A percentile compares a stretch with the other conserved stretches of the same genome.
Conservation (phyloP, 2,113 vertebrate species). For the Haliaeetus leucogaster region DNA sequence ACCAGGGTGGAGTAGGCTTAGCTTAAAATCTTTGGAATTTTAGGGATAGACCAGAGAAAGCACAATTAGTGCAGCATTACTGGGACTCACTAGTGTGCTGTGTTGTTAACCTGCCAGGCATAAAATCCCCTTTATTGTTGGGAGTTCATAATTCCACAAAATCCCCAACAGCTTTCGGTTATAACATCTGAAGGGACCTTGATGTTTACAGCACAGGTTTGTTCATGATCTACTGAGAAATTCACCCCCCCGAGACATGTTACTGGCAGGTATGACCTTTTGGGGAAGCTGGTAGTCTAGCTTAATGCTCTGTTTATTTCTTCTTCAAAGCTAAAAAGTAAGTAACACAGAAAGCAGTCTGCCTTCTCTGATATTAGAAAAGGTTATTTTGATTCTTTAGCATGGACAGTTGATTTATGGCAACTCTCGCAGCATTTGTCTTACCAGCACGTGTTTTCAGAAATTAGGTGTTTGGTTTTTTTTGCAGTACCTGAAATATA, state of each 20-base stretch:
- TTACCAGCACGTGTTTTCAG: neutral
- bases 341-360: neutral
- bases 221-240: neutral
- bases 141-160: neutral
- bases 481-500: neutral
- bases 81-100: neutral
- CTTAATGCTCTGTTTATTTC: neutral
- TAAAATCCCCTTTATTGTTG: neutral
- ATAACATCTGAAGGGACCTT: constrained; percentile 16
- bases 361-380: neutral
- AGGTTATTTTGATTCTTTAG: neutral
- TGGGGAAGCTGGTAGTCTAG: neutral
- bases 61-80: neutral
- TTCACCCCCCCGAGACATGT: neutral
- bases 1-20: neutral
- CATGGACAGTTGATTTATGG: neutral
- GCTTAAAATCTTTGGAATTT: constrained; percentile 20
- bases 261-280: constrained; percentile 28
- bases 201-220: neutral
- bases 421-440: neutral
- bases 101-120: neutral
- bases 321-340: constrained; percentile 11
- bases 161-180: neutral
- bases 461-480: fast-evolving
- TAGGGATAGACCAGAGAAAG: neutral